phyloP scores from a whole-genome alignment of 2,797 vertebrate species.

The Hippocampus kuda region DNA sequence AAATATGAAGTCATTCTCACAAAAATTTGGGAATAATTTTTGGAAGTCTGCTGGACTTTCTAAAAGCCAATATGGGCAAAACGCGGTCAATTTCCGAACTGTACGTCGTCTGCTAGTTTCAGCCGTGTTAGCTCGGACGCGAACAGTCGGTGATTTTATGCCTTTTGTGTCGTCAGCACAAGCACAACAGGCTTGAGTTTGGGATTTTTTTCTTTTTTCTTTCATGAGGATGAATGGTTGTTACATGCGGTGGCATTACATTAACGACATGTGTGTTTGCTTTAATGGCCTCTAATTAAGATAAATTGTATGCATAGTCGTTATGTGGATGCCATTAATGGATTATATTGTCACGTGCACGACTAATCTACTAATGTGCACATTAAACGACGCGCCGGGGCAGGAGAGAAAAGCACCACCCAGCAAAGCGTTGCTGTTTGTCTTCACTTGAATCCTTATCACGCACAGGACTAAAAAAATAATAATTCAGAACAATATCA shows the following conservation, averaged over 20 bases:
- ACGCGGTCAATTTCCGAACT: not conserved
- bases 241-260: not conserved
- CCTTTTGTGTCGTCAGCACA: not conserved
- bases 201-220: not conserved
- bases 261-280: slow-evolving; percentile 18
- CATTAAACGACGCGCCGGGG: not conserved
- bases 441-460: not conserved
- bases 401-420: not conserved
- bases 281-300: slow-evolving; percentile 25
- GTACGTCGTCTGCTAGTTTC: not conserved
- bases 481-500: not conserved
- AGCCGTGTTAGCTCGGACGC: not conserved
- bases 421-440: not conserved
- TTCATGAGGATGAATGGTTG: not conserved
- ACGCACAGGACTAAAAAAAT: not conserved
- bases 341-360: not conserved
- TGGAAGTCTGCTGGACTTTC: not conserved
- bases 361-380: slow-evolving; percentile 2
- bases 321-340: not conserved
- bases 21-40: not conserved
- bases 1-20: not conserved
- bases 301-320: slow-evolving; percentile 6
- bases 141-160: not conserved
- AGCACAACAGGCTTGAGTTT: not conserved
- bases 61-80: not conserved